Conservation (phyloP, 2,113 vertebrate genomes). For the Pimephales promelas region DNA sequence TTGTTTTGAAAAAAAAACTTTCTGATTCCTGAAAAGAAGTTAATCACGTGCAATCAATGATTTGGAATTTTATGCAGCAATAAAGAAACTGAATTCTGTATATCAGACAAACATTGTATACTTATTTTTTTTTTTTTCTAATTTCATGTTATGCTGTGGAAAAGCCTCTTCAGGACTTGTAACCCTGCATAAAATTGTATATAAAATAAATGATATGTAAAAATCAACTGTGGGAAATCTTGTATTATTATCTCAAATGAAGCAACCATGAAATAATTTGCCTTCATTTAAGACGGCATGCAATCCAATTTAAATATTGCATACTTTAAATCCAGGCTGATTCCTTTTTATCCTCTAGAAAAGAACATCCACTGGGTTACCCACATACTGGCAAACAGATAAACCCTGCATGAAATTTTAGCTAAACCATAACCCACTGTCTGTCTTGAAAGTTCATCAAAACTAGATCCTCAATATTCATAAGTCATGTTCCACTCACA, state of each 20-base stretch:
- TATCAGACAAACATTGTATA: constrained; percentile 5
- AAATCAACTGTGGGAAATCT: constrained; percentile 71
- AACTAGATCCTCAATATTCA: neutral
- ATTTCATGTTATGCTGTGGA: constrained; percentile 47
- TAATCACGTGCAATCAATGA: neutral
- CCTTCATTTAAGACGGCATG: constrained; percentile 72
- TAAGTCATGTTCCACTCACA: neutral
- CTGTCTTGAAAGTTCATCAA: constrained; percentile 25
- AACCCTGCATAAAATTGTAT: constrained; percentile 47
- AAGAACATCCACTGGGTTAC: constrained; percentile 66
- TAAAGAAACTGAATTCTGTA: constrained; percentile 12
- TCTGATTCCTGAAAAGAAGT: neutral
- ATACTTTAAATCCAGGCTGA: constrained; percentile 62
- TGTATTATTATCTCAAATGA: constrained; percentile 75
- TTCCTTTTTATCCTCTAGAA: constrained; percentile 70
- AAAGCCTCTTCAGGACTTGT: constrained; percentile 55
- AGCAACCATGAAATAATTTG: constrained; percentile 76
- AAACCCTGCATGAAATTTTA: constrained; percentile 68
- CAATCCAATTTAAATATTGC: constrained; percentile 71
- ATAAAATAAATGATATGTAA: constrained; percentile 66
- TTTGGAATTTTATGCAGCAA: neutral
- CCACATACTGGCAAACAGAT: constrained; percentile 69
- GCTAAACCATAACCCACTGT: constrained; percentile 22
- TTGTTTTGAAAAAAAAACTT: neutral
- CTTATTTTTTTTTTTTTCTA: constrained; percentile 56